Evolutionary conservation across 2,888 invertebrate species (phyloP), one percentile per base, ranked within the genome.

Genomic region (Ophion ellenae): DNA sequence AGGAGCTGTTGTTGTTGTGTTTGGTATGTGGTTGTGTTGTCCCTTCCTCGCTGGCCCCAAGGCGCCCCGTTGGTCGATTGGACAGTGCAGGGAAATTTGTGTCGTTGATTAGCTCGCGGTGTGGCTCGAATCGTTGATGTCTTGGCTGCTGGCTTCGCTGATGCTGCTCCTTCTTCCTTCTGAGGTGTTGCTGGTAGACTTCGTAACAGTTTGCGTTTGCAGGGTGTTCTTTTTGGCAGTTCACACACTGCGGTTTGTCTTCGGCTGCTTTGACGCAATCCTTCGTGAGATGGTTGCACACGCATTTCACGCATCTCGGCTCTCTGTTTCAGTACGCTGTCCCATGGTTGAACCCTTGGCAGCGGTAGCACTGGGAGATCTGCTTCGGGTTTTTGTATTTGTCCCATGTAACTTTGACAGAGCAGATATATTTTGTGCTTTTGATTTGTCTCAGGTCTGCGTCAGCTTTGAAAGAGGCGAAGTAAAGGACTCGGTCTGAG

Each of bases 341-440:
- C 2, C 89, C 90, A 71, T 90, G 91, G 2, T 89, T 89, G 86
- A 88, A 90, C 11, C 78, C 69, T 76, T 91, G 90, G 78, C 90
- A 91, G 9, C 89, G 40, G 40, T 89, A 88, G 81, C 90, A 91
- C 69, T 91, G 91, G 1, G 87, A 87, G 4, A 87, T 80, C 53
- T 61, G 63, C 75, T 78, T 87, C 0, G 85, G 74, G 47, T 86
- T 89, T 32, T 59, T 66, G 32, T 88, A 86, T 5, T 85, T 85
- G 24, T 87, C 87, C 89, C 89, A 90, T 0, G 24, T 67, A 0
- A 89, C 63, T 67, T 40, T 78, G 0, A 78, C 40, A 9, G 66
- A 40, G 71, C 61, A 71, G 0, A 83, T 32, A 11, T 66, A 67
- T 14, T 28, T 32, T 3, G 67, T 71, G 4, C 11, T 32, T 17